phyloP scores from a whole-genome alignment of 2,797 vertebrate genomes.

The Rhincodon typus region DNA sequence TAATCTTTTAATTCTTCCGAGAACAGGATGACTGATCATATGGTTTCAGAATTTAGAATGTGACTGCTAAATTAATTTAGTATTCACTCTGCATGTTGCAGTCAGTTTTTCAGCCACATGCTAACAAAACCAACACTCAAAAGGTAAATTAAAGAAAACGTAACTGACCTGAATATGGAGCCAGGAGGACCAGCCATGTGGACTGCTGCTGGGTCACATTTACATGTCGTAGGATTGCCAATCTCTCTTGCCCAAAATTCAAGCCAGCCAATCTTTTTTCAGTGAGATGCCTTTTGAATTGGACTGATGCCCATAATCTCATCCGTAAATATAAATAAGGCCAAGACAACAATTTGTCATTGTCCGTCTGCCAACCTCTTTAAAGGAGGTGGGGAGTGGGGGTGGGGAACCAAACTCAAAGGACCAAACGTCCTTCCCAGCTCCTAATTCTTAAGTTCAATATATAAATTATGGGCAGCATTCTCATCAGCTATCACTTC shows the following conservation, averaged over 20 bases:
- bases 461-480: not conserved
- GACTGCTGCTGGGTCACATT: not conserved
- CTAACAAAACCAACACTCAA: not conserved
- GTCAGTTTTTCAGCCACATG: not conserved
- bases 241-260: not conserved
- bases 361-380: not conserved
- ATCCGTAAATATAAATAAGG: not conserved
- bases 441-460: not conserved
- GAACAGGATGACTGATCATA: not conserved
- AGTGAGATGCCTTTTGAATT: not conserved
- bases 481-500: not conserved
- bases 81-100: not conserved
- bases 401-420: not conserved
- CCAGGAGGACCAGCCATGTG: not conserved
- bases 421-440: not conserved
- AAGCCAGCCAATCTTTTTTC: not conserved
- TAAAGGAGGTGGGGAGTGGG: too few species aligned
- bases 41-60: not conserved
- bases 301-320: not conserved
- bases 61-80: not conserved
- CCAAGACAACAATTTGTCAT: not conserved
- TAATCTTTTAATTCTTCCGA: not conserved
- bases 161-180: not conserved
- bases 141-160: not conserved
- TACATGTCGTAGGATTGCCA: not conserved